Conservation (phyloP, 23 tunicate genomes). For the Trididemnum miniatum region DNA sequence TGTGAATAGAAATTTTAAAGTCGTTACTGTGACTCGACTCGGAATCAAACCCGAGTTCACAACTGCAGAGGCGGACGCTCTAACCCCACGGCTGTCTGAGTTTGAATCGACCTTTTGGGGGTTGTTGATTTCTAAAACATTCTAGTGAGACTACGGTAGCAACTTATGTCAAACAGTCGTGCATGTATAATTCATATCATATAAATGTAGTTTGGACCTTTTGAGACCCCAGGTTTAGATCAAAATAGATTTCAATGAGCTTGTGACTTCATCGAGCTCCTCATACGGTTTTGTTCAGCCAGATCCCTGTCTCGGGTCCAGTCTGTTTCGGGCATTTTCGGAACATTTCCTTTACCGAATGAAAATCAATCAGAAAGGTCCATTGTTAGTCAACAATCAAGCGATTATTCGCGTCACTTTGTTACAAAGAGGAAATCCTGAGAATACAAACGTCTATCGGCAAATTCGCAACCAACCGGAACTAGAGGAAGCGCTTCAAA, state of each 20-base stretch:
- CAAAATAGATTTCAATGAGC: background rate
- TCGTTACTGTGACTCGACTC: no score
- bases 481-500: slow-evolving; percentile 35
- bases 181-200: no score
- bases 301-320: slow-evolving; percentile 68
- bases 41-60: no score
- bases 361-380: slow-evolving; percentile 46
- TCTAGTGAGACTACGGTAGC: no score
- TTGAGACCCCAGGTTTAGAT: no score
- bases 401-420: slow-evolving; percentile 69
- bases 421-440: slow-evolving; percentile 79
- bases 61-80: no score
- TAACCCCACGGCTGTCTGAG: no score
- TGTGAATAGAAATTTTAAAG: no score
- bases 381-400: background rate
- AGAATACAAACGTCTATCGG: slow-evolving; percentile 62
- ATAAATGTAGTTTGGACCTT: no score
- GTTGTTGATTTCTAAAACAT: no score
- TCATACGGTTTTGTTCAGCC: slow-evolving; percentile 42
- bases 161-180: no score
- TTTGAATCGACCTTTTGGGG: no score
- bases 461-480: slow-evolving; percentile 71
- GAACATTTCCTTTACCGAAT: slow-evolving; percentile 81
- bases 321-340: slow-evolving; percentile 83
- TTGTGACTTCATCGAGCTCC: background rate